Conservation (phyloP, 2,113 vertebrate species). For the Hystrix brachyura region DNA sequence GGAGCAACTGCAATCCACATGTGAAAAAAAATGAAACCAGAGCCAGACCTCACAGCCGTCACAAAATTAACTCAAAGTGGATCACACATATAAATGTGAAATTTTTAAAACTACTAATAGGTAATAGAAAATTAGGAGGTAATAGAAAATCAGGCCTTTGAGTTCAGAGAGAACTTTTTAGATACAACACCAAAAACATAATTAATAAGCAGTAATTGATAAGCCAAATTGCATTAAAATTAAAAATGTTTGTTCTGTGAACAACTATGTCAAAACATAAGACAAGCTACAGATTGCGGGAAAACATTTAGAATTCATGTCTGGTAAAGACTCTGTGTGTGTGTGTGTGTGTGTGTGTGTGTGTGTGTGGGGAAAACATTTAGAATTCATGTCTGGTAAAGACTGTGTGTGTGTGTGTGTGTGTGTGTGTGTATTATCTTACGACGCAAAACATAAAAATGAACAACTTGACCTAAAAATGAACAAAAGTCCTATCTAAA, state of each 20-base stretch:
- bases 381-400: not conserved
- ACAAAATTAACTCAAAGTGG: slow-evolving; percentile 17
- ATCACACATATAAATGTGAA: not conserved
- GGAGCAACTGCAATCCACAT: not conserved
- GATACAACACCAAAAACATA: not conserved
- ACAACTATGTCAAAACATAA: not conserved
- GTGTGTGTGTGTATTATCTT: not conserved
- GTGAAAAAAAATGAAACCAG: not conserved
- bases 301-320: not conserved
- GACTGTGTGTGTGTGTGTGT: not conserved
- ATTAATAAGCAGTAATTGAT: not conserved
- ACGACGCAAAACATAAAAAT: not conserved
- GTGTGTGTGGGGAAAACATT: not conserved
- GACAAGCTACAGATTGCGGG: not conserved
- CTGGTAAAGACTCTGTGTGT: not conserved
- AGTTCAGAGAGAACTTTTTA: not conserved
- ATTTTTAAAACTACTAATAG: not conserved
- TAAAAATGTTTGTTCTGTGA: not conserved
- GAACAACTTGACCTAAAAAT: not conserved
- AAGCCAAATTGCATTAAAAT: not conserved
- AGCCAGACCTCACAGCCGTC: not conserved
- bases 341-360: not conserved
- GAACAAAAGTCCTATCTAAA: not conserved
- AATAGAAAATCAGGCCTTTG: not conserved
- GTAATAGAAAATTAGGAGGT: not conserved